Conservation (phyloP, 2,113 vertebrate species). For the Ancistrus triradiatus region DNA sequence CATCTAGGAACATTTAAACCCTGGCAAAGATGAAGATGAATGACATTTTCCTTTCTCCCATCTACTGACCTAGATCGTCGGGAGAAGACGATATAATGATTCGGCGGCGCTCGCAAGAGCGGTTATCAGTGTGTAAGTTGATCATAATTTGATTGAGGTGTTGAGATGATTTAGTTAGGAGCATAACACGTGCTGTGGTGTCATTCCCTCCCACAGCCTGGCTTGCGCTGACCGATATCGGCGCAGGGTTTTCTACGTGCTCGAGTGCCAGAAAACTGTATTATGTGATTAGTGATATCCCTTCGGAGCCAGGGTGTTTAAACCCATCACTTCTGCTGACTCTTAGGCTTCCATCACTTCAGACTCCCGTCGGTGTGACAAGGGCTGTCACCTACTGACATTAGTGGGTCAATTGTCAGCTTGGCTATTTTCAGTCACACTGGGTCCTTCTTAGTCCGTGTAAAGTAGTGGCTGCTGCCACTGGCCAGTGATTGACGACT, state of each 20-base stretch:
- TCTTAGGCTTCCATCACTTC: slow-evolving; percentile 58
- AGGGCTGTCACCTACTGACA: slow-evolving; percentile 56
- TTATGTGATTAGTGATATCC: slow-evolving; percentile 35
- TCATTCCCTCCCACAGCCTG: slow-evolving; percentile 18
- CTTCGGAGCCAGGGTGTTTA: slow-evolving; percentile 41
- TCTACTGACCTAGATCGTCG: slow-evolving; percentile 5
- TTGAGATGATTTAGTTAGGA: slow-evolving; percentile 12
- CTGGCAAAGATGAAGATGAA: slow-evolving; percentile 10
- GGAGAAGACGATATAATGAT: not conserved
- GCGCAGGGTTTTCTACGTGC: not conserved
- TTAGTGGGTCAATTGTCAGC: slow-evolving; percentile 64
- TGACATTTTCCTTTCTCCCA: not conserved
- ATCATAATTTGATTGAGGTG: slow-evolving; percentile 18
- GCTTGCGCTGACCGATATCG: slow-evolving; percentile 9
- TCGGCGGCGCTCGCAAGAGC: not conserved
- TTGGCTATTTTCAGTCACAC: slow-evolving; percentile 29
- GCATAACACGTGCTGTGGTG: not conserved
- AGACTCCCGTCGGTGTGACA: slow-evolving; percentile 44
- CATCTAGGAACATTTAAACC: slow-evolving; percentile 17
- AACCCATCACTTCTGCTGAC: slow-evolving; percentile 55
- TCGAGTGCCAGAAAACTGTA: not conserved
- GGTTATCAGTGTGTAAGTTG: slow-evolving; percentile 10
- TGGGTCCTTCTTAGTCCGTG: slow-evolving; percentile 43
- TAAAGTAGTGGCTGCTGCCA: slow-evolving; percentile 19
- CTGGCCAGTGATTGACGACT: slow-evolving; percentile 38